Base-by-base conservation (phyloP, 2,797 vertebrate species). In the Crypturellus tataupa region DNA sequence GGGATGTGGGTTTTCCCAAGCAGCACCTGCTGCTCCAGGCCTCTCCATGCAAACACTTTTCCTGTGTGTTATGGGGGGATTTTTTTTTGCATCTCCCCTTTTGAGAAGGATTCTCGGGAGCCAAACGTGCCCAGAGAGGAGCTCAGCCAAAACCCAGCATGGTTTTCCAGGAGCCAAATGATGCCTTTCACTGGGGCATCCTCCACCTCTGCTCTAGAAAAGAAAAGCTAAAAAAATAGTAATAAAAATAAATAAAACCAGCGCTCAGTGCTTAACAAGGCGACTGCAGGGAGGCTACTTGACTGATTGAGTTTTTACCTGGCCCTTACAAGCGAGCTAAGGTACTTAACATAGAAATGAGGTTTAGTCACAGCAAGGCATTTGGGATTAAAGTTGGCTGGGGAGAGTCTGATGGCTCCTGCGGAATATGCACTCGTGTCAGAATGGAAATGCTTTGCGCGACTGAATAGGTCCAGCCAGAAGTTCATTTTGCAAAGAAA, bases 261-360 rank as follows among this genome's bases (percentile, higher is more conserved):
- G 31, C 29, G 29, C 29, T 9, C 60, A 4, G 6, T 73, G 71
- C 93, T 95, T 94, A 94, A 97, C 92, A 93, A 95, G 92, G 64
- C 67, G 78, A 80, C 96, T 96, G 91, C 92, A 46, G 94, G 95
- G 94, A 96, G 47, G 94, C 85, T 89, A 81, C 91, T 92, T 93
- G 5, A 93, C 59, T 96, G 95, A 95, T 95, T 93, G 95, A 95
- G 95, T 93, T 94, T 95, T 95, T 94, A 95, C 92, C 82, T 88
- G 92, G 95, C 42, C 87, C 92, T 96, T 86, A 86, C 85, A 90
- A 91, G 75, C 87, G 80, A 94, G 91, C 87, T 89, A 29, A 92
- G 49, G 94, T 86, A 96, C 89, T 97, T 96, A 95, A 96, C 96
- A 97, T 96, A 93, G 94, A 97, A 96, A 97, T 96, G 91, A 97